These are phyloP conservation scores for Synanthedon tipuliformis DNA, from an alignment of 2,888 invertebrate genomes.

Conservation along the genomic window DNA sequence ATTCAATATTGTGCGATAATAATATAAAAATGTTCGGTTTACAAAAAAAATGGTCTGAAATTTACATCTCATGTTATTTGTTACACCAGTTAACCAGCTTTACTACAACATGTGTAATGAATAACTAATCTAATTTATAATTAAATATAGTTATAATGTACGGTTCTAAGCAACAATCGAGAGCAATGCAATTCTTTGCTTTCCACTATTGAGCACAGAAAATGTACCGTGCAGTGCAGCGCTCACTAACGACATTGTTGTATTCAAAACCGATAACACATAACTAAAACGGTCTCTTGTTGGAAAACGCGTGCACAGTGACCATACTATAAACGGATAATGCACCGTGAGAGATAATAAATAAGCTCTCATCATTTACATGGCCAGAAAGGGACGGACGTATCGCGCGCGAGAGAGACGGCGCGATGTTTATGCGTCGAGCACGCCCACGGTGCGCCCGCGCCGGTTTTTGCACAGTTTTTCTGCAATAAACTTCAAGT, in stretches of 20 bases:
- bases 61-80: too few relatives aligned
- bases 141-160: not conserved
- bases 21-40: too few relatives aligned
- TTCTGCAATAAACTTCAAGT: conserved; percentile 37
- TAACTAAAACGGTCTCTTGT: not conserved
- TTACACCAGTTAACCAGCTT: too few relatives aligned
- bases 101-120: not conserved
- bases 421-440: conserved; percentile 29
- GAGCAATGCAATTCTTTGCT: not conserved
- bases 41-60: too few relatives aligned
- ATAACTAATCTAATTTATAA: not conserved
- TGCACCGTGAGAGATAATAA: conserved; percentile 34
- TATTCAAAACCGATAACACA: not conserved
- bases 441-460: conserved; percentile 37
- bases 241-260: not conserved
- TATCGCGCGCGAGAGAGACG: conserved; percentile 20
- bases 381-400: conserved; percentile 23
- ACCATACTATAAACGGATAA: conserved; percentile 17
- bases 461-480: conserved; percentile 37
- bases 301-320: not conserved
- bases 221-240: not conserved
- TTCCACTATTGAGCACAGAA: not conserved
- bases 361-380: conserved; percentile 45
- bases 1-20: too few relatives aligned
- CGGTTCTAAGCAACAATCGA: not conserved